Percentiles rank a stretch among this genome's conserved stretches.
phyloP scores from a whole-genome alignment of 2,797 vertebrate species.

The Gobionotothen gibberifrons region DNA sequence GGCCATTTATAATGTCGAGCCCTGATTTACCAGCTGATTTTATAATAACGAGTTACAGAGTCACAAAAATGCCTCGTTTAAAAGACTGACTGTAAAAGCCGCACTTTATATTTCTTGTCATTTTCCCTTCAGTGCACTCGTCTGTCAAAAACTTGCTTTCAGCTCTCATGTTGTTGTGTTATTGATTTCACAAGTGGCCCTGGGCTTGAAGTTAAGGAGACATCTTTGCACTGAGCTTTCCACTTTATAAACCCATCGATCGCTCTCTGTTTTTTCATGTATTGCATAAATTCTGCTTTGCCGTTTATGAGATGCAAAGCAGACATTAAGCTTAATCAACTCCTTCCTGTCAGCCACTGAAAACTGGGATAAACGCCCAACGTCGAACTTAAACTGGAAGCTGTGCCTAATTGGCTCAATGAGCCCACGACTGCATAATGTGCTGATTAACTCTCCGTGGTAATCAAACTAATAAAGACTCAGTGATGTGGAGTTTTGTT shows the following conservation, averaged over 20 bases:
- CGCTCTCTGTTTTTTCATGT: not conserved
- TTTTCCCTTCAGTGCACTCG: not conserved
- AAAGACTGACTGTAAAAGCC: not conserved
- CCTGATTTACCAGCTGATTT: not conserved
- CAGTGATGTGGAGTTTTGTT: slow-evolving; percentile 3
- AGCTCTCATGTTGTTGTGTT: not conserved
- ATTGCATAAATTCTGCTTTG: slow-evolving; percentile 10
- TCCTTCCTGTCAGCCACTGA: slow-evolving; percentile 13
- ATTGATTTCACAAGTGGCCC: slow-evolving; percentile 1
- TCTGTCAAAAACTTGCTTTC: not conserved
- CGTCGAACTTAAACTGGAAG: slow-evolving; percentile 1
- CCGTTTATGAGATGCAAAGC: slow-evolving; percentile 12
- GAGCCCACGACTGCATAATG: slow-evolving; percentile 19
- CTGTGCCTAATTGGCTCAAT: slow-evolving; percentile 34
- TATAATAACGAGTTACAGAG: slow-evolving; percentile 5
- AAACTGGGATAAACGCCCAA: slow-evolving; percentile 27
- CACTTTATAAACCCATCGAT: slow-evolving; percentile 4
- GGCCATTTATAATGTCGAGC: no score
- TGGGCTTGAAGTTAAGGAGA: not conserved
- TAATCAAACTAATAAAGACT: slow-evolving; percentile 13
- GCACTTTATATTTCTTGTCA: not conserved
- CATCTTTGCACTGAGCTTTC: not conserved
- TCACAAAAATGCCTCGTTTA: slow-evolving; percentile 8
- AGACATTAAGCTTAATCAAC: slow-evolving; percentile 24
- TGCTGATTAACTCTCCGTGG: not conserved